Evolutionary conservation across 35 echinoderm and acorn worm species (phyloP), one percentile per base, ranked within the genome.

Genomic region (Lytechinus pictus): DNA sequence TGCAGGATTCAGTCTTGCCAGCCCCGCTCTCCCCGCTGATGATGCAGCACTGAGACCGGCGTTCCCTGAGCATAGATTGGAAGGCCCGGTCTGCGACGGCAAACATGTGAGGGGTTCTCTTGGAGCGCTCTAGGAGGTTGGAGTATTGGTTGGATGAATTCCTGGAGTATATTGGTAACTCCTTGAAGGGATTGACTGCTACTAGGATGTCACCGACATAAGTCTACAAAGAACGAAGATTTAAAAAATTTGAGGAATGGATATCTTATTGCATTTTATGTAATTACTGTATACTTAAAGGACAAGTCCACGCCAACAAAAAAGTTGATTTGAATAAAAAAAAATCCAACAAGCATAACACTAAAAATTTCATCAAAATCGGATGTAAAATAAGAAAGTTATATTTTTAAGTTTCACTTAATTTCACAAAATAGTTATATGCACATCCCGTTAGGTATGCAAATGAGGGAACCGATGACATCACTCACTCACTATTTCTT

Each of bases 11-110:
- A 4, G 98, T 99, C 91, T 99, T 99, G 1, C 98, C 98, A 0
- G 98, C 97, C 14, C 98, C 98, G 87, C 98, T 99, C 95, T 99
- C 98, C 8, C 98, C 98, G 28, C 98, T 99, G 93, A 99, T 98
- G 79, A 99, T 97, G 86, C 98, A 99, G 94, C 98, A 99, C 91
- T 99, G 98, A 2, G 98, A 96, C 61, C 71, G 51, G 10, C 92
- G 33, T 54, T 97, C 95, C 24, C 98, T 93, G 2, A 98, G 94
- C 44, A 98, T 57, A 1, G 96, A 93, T 93, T 98, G 96, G 94
- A 96, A 99, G 5, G 98, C 96, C 2, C 94, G 94, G 87, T 99
- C 98, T 9, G 98, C 96, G 0, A 99, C 54, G 16, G 97, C 97
- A 95, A 97, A 99, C 56, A 99, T 96, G 94, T 99, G 98, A 27